Conservation (phyloP, 2,113 vertebrate species). For the Lophochroa leadbeateri region DNA sequence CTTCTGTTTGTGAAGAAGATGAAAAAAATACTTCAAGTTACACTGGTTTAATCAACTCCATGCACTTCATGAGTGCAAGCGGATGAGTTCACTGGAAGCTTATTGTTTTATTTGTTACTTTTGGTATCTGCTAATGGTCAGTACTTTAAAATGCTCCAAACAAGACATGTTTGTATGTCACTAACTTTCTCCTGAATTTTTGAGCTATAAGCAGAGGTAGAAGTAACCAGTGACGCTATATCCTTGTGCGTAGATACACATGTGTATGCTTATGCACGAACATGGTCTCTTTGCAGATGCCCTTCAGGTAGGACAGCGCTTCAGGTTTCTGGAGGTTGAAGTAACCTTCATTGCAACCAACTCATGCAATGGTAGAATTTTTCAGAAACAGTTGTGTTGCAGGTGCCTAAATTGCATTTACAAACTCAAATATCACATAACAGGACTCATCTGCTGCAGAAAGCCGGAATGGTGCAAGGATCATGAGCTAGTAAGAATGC, state of each 20-base stretch:
- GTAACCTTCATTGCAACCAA: neutral
- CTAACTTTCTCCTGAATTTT: neutral
- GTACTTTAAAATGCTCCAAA: neutral
- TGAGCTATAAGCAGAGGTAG: neutral
- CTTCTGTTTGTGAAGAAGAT: conserved; percentile 26
- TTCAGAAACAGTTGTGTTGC: neutral
- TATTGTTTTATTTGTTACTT: neutral
- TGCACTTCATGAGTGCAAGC: neutral
- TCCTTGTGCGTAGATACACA: fast-evolving
- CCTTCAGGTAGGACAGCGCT: neutral
- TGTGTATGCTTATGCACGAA: fast-evolving
- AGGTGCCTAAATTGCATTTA: neutral
- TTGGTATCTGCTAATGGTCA: neutral
- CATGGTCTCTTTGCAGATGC: neutral
- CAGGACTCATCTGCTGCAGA: neutral
- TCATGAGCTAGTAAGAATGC: neutral
- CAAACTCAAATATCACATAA: neutral
- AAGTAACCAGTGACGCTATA: neutral
- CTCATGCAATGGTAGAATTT: neutral
- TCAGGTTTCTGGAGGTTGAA: neutral
- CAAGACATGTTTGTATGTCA: fast-evolving
- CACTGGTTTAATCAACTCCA: neutral
- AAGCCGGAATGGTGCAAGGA: neutral
- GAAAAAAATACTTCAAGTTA: neutral
- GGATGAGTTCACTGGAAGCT: neutral